Evolutionary conservation across 1,140 invertebrate genomes (phyloP), one percentile per base, ranked within the genome.

Genomic region (Cotesia glomerata): DNA sequence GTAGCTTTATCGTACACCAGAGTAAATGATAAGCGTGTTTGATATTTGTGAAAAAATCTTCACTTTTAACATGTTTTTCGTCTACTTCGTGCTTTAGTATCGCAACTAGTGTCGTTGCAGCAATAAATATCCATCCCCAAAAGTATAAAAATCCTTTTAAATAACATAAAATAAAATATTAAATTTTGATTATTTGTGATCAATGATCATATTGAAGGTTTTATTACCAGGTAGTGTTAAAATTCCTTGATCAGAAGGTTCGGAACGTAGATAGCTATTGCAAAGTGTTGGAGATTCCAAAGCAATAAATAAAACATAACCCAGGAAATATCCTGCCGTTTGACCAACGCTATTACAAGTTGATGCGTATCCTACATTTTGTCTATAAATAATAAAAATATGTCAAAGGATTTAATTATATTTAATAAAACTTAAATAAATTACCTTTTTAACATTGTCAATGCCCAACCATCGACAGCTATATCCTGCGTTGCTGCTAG

Each of bases 401-500:
- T n/a, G 26, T 71, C 49, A 61, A n/a, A 32, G n/a, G 3, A 13
- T 58, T 11, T 59, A 32, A 65, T 62, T 67, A 68, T 69, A 32
- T 8, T 14, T 51, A 16, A n/a, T n/a, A n/a, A 54, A 52, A 67
- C 63, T 11, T 58, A n/a, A n/a, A n/a, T 4, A 49, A 32, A 52
- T 2, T 81, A 86, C 92, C 95, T 94, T 84, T 97, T 95, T 3
- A 99, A 88, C 95, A 99, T 99, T 3, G 98, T 99, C 0, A 99
- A 87, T 1, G 98, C 98, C 98, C 98, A 99, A 3, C 98, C 98
- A 91, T 99, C 98, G 1, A 99, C 98, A 68, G 97, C 98, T 82
- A 99, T 99, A 87, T 99, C 98, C 89, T 99, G 98, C 26, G 98
- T 99, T 1, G 98, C 98, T 11, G 97, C 98, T 64, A 99, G 88